phyloP scores from a whole-genome alignment of 2,797 vertebrate species.

The Megalops cyprinoides region DNA sequence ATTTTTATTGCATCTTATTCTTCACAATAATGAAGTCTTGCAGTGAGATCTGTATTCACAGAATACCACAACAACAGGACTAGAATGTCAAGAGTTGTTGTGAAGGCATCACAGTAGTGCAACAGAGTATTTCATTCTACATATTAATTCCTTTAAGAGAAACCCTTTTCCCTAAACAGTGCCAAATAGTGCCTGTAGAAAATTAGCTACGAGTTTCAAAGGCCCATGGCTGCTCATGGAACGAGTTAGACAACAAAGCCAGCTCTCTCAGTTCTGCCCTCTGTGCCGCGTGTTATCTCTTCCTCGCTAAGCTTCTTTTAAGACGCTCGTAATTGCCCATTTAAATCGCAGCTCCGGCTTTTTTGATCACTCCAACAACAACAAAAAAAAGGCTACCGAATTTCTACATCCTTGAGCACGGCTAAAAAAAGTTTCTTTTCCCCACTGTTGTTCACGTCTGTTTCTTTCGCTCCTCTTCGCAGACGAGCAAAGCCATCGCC shows the following conservation, averaged over 20 bases:
- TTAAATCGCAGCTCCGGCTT: conserved; percentile 16
- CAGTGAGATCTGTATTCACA: background rate
- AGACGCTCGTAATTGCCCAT: conserved; percentile 60
- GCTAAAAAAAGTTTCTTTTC: background rate
- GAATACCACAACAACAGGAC: background rate
- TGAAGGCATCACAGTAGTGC: background rate
- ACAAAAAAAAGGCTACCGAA: conserved; percentile 5
- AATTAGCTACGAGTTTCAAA: conserved; percentile 10
- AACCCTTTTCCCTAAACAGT: background rate
- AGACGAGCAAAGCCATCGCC: conserved; percentile 97
- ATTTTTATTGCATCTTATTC: no score
- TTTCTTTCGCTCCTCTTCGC: conserved; percentile 39
- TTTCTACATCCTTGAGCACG: conserved; percentile 19
- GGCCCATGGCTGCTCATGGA: conserved; percentile 3
- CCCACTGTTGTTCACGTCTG: background rate
- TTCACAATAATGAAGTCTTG: no score
- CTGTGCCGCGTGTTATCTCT: background rate
- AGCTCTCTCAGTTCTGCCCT: background rate
- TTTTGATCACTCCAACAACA: conserved; percentile 10
- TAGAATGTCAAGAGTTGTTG: background rate
- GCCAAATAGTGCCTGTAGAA: background rate
- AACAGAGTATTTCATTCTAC: background rate
- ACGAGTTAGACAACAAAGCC: conserved; percentile 1
- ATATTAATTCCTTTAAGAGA: background rate
- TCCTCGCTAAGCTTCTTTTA: conserved; percentile 45